A percentile compares a stretch with the other conserved stretches of the same genome.
Evolutionary conservation across 2,888 invertebrate species (phyloP).

Genomic region (Caenorhabditis sp.): DNA sequence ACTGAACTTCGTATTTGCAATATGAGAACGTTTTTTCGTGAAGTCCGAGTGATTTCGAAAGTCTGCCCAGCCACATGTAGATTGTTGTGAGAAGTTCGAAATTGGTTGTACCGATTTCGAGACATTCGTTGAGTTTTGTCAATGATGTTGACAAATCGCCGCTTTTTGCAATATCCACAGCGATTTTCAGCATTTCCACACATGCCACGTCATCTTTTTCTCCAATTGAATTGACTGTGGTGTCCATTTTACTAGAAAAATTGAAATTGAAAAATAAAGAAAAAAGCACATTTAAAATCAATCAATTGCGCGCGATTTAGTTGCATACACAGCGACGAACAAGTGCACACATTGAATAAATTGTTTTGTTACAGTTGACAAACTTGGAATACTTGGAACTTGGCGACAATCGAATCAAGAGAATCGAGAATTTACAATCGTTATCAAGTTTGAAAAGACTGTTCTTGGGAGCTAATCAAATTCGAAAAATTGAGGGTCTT

Average conservation of each 20-base stretch:
- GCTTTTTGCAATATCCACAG: background rate
- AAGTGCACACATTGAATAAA: background rate
- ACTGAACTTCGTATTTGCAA: background rate
- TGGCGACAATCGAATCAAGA: slow-evolving; percentile 87
- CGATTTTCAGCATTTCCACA: background rate
- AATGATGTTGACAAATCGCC: background rate
- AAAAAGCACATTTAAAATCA: background rate
- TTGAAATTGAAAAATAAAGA: background rate
- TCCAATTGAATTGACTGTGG: background rate
- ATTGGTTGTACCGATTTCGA: background rate
- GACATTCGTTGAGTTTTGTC: background rate
- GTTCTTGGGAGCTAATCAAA: slow-evolving; percentile 94
- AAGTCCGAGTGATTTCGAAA: background rate
- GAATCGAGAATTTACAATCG: slow-evolving; percentile 43
- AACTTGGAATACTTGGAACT: slow-evolving; percentile 86
- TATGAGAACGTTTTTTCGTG: background rate
- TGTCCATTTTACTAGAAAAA: background rate
- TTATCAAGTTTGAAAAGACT: slow-evolving; percentile 72
- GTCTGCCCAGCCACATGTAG: background rate
- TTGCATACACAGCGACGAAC: background rate
- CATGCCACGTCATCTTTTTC: background rate
- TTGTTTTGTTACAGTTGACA: slow-evolving; percentile 59
- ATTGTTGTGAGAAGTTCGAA: background rate
- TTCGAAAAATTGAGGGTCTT: slow-evolving; percentile 78
- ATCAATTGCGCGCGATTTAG: too few species aligned